Base-by-base conservation (phyloP, 2,888 invertebrate genomes). In the Corbicula japonica region DNA sequence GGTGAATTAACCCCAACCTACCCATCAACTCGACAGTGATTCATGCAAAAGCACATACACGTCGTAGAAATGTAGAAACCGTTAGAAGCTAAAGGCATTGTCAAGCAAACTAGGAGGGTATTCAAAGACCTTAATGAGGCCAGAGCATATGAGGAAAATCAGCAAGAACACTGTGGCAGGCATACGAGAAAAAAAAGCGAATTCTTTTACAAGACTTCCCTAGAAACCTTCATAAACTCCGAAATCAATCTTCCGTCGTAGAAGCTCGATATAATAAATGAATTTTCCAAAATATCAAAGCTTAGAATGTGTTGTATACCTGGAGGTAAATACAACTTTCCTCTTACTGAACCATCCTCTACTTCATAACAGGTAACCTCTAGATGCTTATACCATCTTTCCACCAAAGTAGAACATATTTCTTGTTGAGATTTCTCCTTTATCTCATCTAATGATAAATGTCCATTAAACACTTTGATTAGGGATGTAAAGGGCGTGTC, bases 251-350 rank as follows among this genome's bases (percentile, higher is more conserved):
- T 12, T 38, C 18, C 41, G 15, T 12, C 8, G 10, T 12, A 18
- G 15, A 18, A 12, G 8, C 8, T 38, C 10, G 15, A 38, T 38
- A 38, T 12, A 12, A 38, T 8, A 38, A 38, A 8, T 12, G 8
- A 18, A 10, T 23, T 30, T 10, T n/a, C n/a, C 23, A 10, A 56
- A n/a, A n/a, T 10, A 23, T n/a, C 32, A 35, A 12, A 8, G 21
- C 26, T 4, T 2, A 23, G 32, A 15, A 15, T n/a, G 50, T 18
- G 23, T 21, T 54, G 10, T 38, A 44, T 62, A 87, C 89, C 90
- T 83, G 77, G 34, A 8, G 90, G 90, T 12, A 84, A 52, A 63
- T 86, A 91, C 56, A 91, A 76, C n/a, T 85, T 78, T 34, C 91
- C 91, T 52, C 90, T 69, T 0, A 90, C 46, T 26, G 80, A 76